phyloP scores from a whole-genome alignment of 1,140 invertebrate genomes.

The Cydia amplana region DNA sequence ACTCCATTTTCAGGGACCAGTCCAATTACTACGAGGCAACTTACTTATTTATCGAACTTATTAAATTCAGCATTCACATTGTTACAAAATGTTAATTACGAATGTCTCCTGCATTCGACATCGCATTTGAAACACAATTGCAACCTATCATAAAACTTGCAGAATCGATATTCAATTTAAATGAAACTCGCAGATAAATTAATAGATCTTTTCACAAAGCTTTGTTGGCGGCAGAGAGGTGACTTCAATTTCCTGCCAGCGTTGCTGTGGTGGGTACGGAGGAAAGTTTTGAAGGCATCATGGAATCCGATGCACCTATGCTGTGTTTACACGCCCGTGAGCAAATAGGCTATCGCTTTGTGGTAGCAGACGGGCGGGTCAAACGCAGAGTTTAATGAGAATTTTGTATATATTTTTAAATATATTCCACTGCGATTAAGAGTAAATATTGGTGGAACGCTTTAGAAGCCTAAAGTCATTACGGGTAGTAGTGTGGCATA shows the following conservation, averaged over 20 bases:
- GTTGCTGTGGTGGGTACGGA: slow-evolving; percentile 54
- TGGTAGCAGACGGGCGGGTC: slow-evolving; percentile 35
- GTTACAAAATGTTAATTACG: slow-evolving; percentile 16
- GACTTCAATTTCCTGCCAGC: slow-evolving; percentile 76
- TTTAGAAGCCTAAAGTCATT: too few relatives aligned
- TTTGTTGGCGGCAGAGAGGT: slow-evolving; percentile 68
- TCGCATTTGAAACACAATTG: slow-evolving; percentile 21
- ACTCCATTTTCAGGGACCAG: background rate
- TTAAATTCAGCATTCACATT: slow-evolving; percentile 1
- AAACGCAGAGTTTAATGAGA: background rate
- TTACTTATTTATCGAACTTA: background rate
- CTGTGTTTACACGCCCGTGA: slow-evolving; percentile 58
- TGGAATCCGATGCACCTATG: slow-evolving; percentile 67
- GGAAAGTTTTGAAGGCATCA: slow-evolving; percentile 71
- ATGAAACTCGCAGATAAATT: slow-evolving; percentile 71
- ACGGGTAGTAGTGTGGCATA: too few relatives aligned
- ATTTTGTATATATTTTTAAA: too few relatives aligned
- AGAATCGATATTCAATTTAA: slow-evolving; percentile 75
- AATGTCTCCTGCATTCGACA: slow-evolving; percentile 24
- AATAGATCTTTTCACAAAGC: slow-evolving; percentile 75
- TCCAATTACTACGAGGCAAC: slow-evolving; percentile 3
- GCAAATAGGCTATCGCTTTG: slow-evolving; percentile 62
- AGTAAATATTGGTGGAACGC: too few relatives aligned
- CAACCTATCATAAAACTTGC: slow-evolving; percentile 28
- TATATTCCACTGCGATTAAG: too few relatives aligned